phyloP scores from a whole-genome alignment of 2,113 vertebrate genomes.

The Dipodomys stephensi region DNA sequence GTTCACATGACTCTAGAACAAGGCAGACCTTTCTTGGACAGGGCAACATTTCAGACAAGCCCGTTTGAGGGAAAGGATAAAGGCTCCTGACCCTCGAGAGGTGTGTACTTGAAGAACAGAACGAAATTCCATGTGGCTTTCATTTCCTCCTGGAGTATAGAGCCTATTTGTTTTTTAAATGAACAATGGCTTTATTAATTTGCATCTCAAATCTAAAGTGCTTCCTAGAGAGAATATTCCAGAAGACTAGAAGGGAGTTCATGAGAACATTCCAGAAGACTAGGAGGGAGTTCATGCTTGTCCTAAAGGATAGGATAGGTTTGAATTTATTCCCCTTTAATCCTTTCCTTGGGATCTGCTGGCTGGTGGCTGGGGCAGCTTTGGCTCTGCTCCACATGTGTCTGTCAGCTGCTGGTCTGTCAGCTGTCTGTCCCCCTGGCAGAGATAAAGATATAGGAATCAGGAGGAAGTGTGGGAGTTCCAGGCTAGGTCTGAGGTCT shows the following conservation, averaged over 20 bases:
- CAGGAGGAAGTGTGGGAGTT: neutral
- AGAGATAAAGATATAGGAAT: neutral
- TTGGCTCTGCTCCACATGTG: neutral
- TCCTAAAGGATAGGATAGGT: neutral
- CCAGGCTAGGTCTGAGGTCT: neutral
- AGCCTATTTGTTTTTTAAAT: neutral
- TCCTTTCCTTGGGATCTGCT: neutral
- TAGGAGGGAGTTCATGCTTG: neutral
- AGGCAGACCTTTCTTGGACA: neutral
- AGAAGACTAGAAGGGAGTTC: neutral
- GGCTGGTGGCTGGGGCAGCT: neutral
- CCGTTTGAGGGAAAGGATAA: neutral
- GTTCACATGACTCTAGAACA: neutral
- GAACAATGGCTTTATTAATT: conserved; percentile 29
- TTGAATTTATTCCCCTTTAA: neutral
- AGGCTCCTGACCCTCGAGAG: neutral
- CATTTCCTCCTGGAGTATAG: neutral
- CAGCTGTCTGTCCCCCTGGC: neutral
- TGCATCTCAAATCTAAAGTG: neutral
- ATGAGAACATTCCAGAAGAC: neutral
- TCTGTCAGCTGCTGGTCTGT: neutral
- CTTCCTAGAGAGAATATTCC: conserved; percentile 5
- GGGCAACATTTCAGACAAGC: neutral
- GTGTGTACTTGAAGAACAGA: neutral
- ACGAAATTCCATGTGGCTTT: neutral